Evolutionary conservation across 2,888 invertebrate species (phyloP).

Genomic region (Spodoptera picta): DNA sequence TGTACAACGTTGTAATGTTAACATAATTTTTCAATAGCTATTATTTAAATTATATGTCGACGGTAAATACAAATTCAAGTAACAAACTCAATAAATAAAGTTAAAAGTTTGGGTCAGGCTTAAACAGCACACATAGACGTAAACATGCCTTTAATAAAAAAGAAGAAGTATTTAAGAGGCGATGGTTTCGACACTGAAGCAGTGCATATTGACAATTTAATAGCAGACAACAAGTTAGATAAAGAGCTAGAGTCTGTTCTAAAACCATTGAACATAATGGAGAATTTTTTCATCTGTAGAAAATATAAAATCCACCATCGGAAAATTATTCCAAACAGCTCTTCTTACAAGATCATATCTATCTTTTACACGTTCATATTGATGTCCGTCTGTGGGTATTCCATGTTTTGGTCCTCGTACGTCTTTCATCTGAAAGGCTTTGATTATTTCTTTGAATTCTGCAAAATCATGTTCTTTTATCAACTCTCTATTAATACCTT

Average conservation of each 20-base stretch:
- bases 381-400: background rate
- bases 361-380: background rate
- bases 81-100: too few relatives aligned
- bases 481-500: background rate
- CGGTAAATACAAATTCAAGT: too few relatives aligned
- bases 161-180: too few relatives aligned
- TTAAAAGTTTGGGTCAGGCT: too few relatives aligned
- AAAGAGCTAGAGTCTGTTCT: slow-evolving; percentile 1
- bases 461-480: background rate
- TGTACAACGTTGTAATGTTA: too few relatives aligned
- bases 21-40: too few relatives aligned
- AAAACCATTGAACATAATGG: background rate
- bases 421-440: too few relatives aligned
- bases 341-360: background rate
- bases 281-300: background rate
- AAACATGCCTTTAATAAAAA: too few relatives aligned
- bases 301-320: slow-evolving; percentile 1
- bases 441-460: background rate
- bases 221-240: background rate
- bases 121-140: too few relatives aligned
- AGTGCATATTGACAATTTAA: too few relatives aligned
- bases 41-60: too few relatives aligned
- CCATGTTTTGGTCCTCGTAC: background rate
- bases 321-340: background rate
- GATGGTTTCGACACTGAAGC: too few relatives aligned